Evolutionary conservation across 1,140 invertebrate genomes (phyloP).

Genomic region (Gerris buenoi): DNA sequence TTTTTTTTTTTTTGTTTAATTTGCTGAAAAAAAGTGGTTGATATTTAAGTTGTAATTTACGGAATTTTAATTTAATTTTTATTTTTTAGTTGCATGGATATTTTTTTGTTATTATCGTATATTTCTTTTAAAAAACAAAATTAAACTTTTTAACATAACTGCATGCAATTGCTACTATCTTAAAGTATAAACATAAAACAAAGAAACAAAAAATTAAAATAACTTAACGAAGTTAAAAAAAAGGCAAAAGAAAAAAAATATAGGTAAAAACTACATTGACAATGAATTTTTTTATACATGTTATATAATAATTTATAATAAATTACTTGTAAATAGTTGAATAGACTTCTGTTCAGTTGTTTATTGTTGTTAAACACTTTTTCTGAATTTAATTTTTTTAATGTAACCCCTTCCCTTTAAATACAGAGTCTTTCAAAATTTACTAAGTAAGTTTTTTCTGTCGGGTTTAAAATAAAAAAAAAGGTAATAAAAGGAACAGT

Average conservation of each 20-base stretch:
- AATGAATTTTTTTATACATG: slow-evolving; percentile 4
- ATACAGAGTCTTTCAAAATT: slow-evolving; percentile 6
- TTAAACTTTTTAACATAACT: no score
- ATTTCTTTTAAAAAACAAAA: no score
- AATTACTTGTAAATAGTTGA: neutral
- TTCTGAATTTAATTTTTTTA: slow-evolving; percentile 5
- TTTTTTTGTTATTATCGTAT: no score
- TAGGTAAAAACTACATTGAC: slow-evolving; percentile 2
- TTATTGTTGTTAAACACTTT: slow-evolving; percentile 1
- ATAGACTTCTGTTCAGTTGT: slow-evolving; percentile 3
- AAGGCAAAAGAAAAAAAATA: neutral
- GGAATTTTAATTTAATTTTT: no score
- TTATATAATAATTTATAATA: neutral
- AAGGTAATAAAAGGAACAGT: neutral
- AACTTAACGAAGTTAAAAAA: no score
- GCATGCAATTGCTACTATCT: neutral
- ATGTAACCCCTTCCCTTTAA: neutral
- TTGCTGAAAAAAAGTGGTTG: no score
- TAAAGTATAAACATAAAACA: no score
- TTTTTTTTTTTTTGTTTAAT: no score
- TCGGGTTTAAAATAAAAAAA: neutral
- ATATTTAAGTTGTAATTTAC: no score
- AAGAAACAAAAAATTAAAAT: no score
- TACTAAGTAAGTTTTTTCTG: neutral
- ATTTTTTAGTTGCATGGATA: no score